phyloP scores from a whole-genome alignment of 2,797 vertebrate genomes.

The Cyprinella venusta region DNA sequence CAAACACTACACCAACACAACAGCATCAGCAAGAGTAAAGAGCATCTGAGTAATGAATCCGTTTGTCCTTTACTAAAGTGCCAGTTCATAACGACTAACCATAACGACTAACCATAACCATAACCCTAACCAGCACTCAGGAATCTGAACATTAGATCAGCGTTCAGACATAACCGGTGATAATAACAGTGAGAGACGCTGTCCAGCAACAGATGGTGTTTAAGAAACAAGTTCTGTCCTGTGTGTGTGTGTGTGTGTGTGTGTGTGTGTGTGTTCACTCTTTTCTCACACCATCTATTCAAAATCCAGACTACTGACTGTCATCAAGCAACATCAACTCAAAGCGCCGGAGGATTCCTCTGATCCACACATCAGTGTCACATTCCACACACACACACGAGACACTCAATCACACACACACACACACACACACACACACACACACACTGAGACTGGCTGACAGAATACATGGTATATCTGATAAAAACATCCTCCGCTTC shows the following conservation, averaged over 20 bases:
- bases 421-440: too few species aligned
- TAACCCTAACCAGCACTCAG: too few species aligned
- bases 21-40: neutral
- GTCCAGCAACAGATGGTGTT: conserved; percentile 31
- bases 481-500: neutral
- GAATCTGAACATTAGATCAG: neutral
- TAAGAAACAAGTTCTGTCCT: conserved; percentile 50
- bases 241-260: neutral
- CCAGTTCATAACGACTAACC: neutral
- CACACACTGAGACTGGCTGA: too few species aligned
- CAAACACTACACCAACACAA: neutral
- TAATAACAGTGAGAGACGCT: conserved; percentile 39
- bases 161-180: neutral
- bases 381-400: conserved; percentile 6
- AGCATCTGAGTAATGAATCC: neutral
- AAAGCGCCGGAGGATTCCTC: neutral
- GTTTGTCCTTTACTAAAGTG: neutral
- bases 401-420: neutral
- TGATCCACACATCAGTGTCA: conserved; percentile 16
- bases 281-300: neutral
- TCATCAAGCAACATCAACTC: neutral
- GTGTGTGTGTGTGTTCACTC: neutral
- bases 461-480: neutral
- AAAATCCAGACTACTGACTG: neutral
- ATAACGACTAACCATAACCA: too few species aligned